Evolutionary conservation across 2,888 invertebrate genomes (phyloP), one percentile per base, ranked within the genome.

Genomic region (Oeneis ivallda): DNA sequence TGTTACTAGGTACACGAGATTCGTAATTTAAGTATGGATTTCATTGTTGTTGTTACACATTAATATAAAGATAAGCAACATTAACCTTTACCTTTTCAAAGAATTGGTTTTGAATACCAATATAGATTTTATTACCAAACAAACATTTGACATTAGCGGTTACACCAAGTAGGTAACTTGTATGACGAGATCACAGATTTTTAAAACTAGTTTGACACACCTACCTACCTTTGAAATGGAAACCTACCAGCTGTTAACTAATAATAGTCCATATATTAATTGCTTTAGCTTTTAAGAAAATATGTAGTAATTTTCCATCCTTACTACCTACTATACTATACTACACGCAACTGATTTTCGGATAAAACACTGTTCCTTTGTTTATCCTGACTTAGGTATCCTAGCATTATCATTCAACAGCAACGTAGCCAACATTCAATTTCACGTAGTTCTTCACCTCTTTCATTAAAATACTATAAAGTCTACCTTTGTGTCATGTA

Each of bases 141-240:
- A 26, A 26, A 26, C 26, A 26, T 26, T 26, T 26, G 26, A 50
- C 49, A 56, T 56, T 41, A 41, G 56, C 41, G 39, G 8, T 39
- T 39, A 19, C 7, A 4, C 10, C n/a, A 6, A 34, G 53, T 37
- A 37, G 26, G 19, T 50, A 26, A 50, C 49, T 50, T 26, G 56
- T 17, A 15, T 11, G 17, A 56, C 56, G 13, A 56, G 56, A 56
- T 56, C n/a, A n/a, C n/a, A n/a, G n/a, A n/a, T 54, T 39, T 53
- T 52, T 41, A 19, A 19, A 56, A 56, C 56, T 19, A 0, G 56
- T 56, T 56, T 56, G 56, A 56, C 56, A 56, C 56, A 56, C 56
- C 56, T 56, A 56, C 56, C 56, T 56, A 54, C 37, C 37, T 54
- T 37, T 54, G 41, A 56, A 56, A 56, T 56, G 56, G 56, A 56